Conservation (phyloP, 2,888 invertebrate species). For the Panzeria rudis region DNA sequence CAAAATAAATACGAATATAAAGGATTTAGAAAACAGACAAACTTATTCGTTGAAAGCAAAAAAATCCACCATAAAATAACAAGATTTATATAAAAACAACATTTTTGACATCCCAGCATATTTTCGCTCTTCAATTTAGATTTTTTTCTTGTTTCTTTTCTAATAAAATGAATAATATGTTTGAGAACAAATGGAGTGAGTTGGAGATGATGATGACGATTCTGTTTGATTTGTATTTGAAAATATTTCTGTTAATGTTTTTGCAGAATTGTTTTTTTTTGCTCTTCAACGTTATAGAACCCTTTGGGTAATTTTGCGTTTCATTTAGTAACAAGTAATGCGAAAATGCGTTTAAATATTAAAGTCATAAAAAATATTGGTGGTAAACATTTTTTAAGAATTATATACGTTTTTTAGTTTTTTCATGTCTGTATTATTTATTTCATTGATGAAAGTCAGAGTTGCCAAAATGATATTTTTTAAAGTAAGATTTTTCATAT, state of each 20-base stretch:
- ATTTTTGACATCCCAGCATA: slow-evolving; percentile 56
- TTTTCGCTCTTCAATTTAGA: slow-evolving; percentile 32
- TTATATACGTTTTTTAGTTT: slow-evolving; percentile 2
- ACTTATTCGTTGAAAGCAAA: background rate
- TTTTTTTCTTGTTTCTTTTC: slow-evolving; percentile 5
- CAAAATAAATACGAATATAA: slow-evolving; percentile 36
- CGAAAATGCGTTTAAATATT: slow-evolving; percentile 59
- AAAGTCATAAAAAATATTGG: slow-evolving; percentile 56
- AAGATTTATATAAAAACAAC: slow-evolving; percentile 64
- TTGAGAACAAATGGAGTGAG: slow-evolving; percentile 49
- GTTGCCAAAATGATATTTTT: slow-evolving; percentile 19
- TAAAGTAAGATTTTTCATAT: background rate
- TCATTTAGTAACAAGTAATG: slow-evolving; percentile 59
- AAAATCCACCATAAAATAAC: slow-evolving; percentile 61
- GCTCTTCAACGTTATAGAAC: slow-evolving; percentile 11
- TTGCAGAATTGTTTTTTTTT: slow-evolving; percentile 8
- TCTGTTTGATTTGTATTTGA: slow-evolving; percentile 28
- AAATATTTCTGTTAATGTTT: slow-evolving; percentile 49
- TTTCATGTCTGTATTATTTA: slow-evolving; percentile 8
- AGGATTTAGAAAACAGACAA: slow-evolving; percentile 50
- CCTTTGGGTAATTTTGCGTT: slow-evolving; percentile 65
- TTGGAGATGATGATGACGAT: too few species aligned
- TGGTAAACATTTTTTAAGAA: slow-evolving; percentile 29
- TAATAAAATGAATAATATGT: slow-evolving; percentile 57
- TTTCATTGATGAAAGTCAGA: slow-evolving; percentile 11